Evolutionary conservation across 2,113 vertebrate species (phyloP), one percentile per base, ranked within the genome.

Genomic region (Platichthys stellatus): DNA sequence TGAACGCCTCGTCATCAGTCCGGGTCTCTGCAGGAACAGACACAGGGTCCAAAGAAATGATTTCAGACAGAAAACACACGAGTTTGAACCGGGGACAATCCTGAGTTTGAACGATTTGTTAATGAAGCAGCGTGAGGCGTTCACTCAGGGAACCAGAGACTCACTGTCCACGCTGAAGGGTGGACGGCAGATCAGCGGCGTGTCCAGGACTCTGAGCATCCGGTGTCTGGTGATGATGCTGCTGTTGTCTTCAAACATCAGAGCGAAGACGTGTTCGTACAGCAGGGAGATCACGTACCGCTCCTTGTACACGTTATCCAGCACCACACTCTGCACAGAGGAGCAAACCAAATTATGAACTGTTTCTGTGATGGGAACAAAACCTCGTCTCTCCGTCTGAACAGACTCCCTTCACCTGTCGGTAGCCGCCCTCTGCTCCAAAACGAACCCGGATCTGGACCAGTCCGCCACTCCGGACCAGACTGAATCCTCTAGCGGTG

Each of bases 261-360:
- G 61, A 9, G 81, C 81, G 62, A 91, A 93, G 45, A 85, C 0
- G 1, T 93, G 90, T 58, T 93, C 80, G 4, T 88, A 89, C n/a
- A 76, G 24, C 38, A 93, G 45, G 58, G 24, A 82, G 28, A 89
- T 80, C 4, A 18, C 24, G 13, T 86, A 92, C 4, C 1, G 54
- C 78, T 93, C 92, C 62, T 73, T 76, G 74, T 92, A 92, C n/a
- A 51, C 0, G 14, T 91, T 88, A 40, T 91, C 35, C 20, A 67
- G 57, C 66, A 93, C 90, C 28, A 72, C 60, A 67, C 88, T 86
- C 89, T 93, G 79, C 2, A 43, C 14, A 71, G 0, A 24, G 17
- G 12, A 5, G 64, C 21, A 43, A 56, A 20, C 2, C 31, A 31
- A 31, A 31, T 7, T 31, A 6, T 31, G 6, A 31, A 5, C 31